Base-by-base conservation (phyloP, 1,140 invertebrate genomes). In the Platyscapa corneri region DNA sequence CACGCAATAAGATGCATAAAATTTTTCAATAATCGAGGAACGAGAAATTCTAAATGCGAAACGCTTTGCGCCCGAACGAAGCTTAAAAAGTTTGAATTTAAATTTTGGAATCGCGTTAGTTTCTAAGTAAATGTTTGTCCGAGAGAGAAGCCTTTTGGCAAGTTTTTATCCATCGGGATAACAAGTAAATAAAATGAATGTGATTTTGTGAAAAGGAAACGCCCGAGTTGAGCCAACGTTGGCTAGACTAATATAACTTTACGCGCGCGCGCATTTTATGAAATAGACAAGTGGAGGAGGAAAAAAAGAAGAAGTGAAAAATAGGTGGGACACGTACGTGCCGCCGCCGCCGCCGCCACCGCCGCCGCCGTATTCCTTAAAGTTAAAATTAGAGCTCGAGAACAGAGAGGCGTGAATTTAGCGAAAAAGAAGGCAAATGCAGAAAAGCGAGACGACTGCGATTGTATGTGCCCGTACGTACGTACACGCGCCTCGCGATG, bases 341-440 rank as follows among this genome's bases (percentile, higher is more conserved):
- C 34, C 34, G 10, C 34, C 34, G 34, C n/a, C n/a, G n/a, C n/a
- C n/a, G n/a, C n/a, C n/a, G n/a, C n/a, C n/a, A n/a, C n/a, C n/a
- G n/a, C n/a, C n/a, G n/a, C n/a, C n/a, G n/a, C n/a, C n/a, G n/a
- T n/a, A n/a, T 72, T 72, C 34, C 20, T 39, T 27, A 39, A 72
- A 39, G 67, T 72, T 72, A 72, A 72, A 72, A 72, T 39, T 72
- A 72, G 67, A 72, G 67, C 34, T 72, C 67, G 32, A 7, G 34
- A 32, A 1, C 34, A 72, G 60, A 27, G 67, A 72, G 34, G 18
- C 20, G n/a, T 18, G 67, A 16, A 72, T 72, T 14, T 16, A 42
- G 77, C 34, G 34, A 79, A 65, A 79, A 79, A 64, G 23, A 18
- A 64, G 39, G 23, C 77, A 65, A 72, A 72, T 72, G 60, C 37